Conservation (phyloP, 1,140 invertebrate genomes). For the Cydia fagiglandana region DNA sequence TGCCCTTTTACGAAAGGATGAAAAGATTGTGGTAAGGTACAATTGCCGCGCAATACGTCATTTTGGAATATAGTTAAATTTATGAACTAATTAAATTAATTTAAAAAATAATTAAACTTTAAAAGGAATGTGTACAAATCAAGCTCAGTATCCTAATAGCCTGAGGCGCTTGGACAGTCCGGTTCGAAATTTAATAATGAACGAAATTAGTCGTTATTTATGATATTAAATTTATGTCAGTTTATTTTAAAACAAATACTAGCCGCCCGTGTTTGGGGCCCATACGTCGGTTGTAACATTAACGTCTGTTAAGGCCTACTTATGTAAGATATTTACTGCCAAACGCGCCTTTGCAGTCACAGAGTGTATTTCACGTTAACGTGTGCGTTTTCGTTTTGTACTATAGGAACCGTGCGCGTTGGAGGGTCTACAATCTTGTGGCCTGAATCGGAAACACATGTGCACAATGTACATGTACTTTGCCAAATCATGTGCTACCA, state of each 20-base stretch:
- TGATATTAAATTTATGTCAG: constrained; percentile 45
- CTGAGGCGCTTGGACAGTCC: constrained; percentile 37
- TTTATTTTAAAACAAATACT: constrained; percentile 51
- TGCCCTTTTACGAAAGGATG: neutral
- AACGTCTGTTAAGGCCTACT: constrained; percentile 43
- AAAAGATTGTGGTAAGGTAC: neutral
- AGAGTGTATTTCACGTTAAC: constrained; percentile 30
- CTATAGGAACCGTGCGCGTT: no score
- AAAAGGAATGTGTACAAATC: constrained; percentile 37
- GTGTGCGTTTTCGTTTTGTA: constrained; percentile 36
- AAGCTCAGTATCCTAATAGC: constrained; percentile 32
- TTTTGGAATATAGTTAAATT: constrained; percentile 35
- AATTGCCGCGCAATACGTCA: no score
- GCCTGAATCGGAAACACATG: no score
- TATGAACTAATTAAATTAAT: constrained; percentile 32
- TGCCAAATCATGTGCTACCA: no score
- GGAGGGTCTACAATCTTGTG: no score
- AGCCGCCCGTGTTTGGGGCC: constrained; percentile 35
- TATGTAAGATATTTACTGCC: constrained; percentile 44
- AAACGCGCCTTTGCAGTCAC: constrained; percentile 35
- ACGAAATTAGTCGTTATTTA: constrained; percentile 50
- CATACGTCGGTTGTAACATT: constrained; percentile 37
- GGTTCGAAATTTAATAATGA: constrained; percentile 51
- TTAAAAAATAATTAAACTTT: constrained; percentile 22
- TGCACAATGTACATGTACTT: no score